A percentile compares a stretch with the other conserved stretches of the same genome.
These are phyloP conservation scores for Danio kyathit DNA, from an alignment of 2,797 vertebrate species.

Conservation along the genomic window DNA sequence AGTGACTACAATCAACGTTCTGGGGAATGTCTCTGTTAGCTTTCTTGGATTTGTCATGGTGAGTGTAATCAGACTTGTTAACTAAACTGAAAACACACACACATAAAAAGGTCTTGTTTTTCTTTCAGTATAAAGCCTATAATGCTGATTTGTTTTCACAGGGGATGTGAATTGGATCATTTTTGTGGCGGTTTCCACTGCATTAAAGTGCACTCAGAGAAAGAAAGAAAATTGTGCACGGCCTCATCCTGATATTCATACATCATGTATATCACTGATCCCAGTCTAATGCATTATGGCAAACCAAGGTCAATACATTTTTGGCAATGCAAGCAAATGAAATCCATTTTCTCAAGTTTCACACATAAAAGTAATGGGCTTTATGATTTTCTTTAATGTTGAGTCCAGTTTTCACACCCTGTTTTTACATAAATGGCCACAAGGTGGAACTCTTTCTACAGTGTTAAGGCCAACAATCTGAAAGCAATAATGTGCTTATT, in stretches of 20 bases:
- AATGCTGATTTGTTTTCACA: neutral
- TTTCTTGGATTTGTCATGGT: conserved; percentile 31
- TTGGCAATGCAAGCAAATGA: neutral
- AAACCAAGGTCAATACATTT: neutral
- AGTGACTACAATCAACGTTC: neutral
- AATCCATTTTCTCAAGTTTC: neutral
- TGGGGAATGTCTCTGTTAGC: conserved; percentile 4
- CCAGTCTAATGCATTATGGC: neutral
- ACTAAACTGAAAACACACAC: neutral
- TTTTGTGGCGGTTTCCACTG: neutral
- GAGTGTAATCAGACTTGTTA: conserved; percentile 1
- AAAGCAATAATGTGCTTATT: neutral
- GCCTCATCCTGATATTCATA: neutral
- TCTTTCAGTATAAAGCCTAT: neutral
- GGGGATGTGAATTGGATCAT: neutral
- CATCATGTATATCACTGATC: neutral
- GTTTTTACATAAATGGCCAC: neutral
- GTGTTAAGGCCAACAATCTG: neutral
- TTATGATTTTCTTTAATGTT: too few species aligned
- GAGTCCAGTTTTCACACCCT: too few species aligned
- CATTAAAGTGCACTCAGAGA: neutral
- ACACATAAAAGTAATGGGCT: too few species aligned
- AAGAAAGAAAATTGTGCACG: neutral
- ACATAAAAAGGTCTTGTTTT: neutral
- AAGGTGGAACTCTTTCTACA: conserved; percentile 15